These are phyloP conservation scores for Pogonocherus hispidulus DNA, from an alignment of 2,888 invertebrate species.

Conservation along the genomic window DNA sequence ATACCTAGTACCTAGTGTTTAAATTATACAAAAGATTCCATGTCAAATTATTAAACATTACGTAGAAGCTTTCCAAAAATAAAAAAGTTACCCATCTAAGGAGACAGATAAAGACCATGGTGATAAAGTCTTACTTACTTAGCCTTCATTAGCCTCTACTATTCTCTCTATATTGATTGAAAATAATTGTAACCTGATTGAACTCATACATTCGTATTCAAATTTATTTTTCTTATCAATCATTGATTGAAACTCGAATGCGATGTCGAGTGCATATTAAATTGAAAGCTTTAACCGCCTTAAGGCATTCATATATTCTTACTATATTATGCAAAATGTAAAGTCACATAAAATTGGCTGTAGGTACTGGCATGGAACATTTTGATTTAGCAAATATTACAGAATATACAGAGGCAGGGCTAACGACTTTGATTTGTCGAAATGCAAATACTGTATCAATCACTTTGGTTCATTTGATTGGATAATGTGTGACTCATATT, in stretches of 20 bases:
- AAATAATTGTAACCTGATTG: too few species aligned
- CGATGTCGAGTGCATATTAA: neutral
- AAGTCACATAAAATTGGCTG: constrained; percentile 10
- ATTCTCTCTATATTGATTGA: too few species aligned
- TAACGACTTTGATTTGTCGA: neutral
- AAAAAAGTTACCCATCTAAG: too few species aligned
- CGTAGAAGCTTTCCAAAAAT: too few species aligned
- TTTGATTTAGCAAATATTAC: constrained; percentile 19
- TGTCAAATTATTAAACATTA: too few species aligned
- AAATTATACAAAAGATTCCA: too few species aligned
- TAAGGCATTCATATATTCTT: neutral
- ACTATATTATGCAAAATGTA: constrained; percentile 22
- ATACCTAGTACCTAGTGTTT: too few species aligned
- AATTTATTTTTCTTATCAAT: neutral
- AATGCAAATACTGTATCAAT: neutral
- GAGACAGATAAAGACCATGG: too few species aligned
- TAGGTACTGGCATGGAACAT: neutral
- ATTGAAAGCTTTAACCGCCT: constrained; percentile 14
- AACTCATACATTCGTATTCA: neutral
- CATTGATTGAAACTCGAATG: neutral
- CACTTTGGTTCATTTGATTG: too few species aligned
- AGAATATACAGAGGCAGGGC: neutral
- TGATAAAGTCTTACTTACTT: too few species aligned
- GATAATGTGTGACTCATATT: too few species aligned
- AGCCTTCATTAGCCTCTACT: too few species aligned